Evolutionary conservation across 2,113 vertebrate species (phyloP).

Genomic region (Cryptomyrus ogoouensis): DNA sequence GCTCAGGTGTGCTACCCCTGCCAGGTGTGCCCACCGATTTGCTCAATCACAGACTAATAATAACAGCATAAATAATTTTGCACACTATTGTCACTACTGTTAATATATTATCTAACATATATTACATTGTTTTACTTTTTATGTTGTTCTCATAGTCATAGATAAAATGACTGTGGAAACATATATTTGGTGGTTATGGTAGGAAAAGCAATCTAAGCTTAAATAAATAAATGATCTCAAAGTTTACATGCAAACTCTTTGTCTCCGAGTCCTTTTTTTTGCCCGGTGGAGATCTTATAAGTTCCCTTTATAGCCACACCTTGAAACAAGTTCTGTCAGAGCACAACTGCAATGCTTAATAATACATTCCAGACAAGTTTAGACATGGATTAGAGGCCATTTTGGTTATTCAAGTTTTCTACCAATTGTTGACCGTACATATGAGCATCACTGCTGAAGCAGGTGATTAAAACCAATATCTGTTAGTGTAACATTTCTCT

Average conservation of each 20-base stretch:
- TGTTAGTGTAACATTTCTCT: neutral
- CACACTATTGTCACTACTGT: slow-evolving; percentile 35
- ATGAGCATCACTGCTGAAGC: neutral
- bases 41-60: neutral
- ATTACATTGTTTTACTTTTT: neutral
- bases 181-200: slow-evolving; percentile 33
- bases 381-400: neutral
- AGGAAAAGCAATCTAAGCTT: slow-evolving; percentile 20
- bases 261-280: neutral
- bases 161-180: slow-evolving; percentile 28
- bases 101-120: slow-evolving; percentile 33
- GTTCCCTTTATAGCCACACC: neutral
- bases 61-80: slow-evolving; percentile 3
- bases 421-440: neutral
- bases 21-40: neutral
- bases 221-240: slow-evolving; percentile 29
- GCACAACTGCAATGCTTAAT: neutral
- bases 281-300: neutral
- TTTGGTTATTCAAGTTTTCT: neutral
- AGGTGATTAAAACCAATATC: neutral
- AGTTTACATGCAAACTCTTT: neutral
- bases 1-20: neutral
- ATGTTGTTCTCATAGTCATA: slow-evolving; percentile 4
- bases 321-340: slow-evolving; percentile 10
- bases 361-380: neutral